Base-by-base conservation (phyloP, 1,140 invertebrate species). In the Drosophila serrata region DNA sequence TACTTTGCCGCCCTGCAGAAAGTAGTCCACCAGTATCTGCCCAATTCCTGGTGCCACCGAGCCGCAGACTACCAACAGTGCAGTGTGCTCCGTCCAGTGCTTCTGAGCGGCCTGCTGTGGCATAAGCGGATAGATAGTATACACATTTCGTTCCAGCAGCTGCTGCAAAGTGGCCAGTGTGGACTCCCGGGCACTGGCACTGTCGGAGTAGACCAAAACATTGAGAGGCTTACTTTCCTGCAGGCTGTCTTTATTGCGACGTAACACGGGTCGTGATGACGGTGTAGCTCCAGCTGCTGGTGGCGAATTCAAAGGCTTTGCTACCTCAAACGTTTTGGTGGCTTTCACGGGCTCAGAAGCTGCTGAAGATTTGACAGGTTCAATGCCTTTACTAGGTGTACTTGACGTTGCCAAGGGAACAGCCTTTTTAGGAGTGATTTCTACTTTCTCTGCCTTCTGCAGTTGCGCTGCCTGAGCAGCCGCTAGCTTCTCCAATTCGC, bases 131-230 rank as follows among this genome's bases (percentile, higher is more conserved):
- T 97, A 97, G 35, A 98, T 94, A 5, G 95, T 95, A 84, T 98
- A 98, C 70, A 96, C 96, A 76, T 97, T 94, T 79, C 93, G 94
- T 90, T 96, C 95, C 17, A 98, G 90, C 46, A 96, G 95, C 74
- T 95, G 93, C 22, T 94, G 93, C 11, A 98, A 90, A 4, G 96
- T 95, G 24, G 93, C 92, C 85, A 95, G 95, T 22, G 97, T 95
- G 90, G 95, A 95, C 46, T 96, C 95, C 75, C 95, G 95, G 24
- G 95, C 95, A 24, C 95, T 94, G 45, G 94, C 79, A 87, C 96
- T 97, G 81, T 98, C 97, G 17, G 96, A 96, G 93, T 97, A 97
- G 35, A 98, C 95, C 27, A 98, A 93, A 67, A 98, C 94, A 93
- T 97, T 97, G 6, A 96, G 96, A 19, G 97, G 96, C 93, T 97